These are phyloP conservation scores for Drosophila kohkoa DNA, from an alignment of 1,140 invertebrate species.

Conservation along the genomic window DNA sequence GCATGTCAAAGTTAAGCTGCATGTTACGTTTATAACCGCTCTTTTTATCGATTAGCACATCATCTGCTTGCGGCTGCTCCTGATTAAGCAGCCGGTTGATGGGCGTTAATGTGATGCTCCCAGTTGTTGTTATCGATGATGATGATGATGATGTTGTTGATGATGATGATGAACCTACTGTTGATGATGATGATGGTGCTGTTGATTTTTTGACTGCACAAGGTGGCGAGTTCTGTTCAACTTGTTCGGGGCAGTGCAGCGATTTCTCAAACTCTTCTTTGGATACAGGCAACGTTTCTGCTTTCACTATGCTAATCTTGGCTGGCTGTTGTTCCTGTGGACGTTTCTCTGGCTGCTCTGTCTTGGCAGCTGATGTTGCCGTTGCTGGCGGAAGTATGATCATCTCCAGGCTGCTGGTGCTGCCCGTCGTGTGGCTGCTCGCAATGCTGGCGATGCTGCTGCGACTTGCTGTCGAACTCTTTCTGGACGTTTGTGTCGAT, in stretches of 20 bases:
- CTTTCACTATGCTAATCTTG: slow-evolving; percentile 62
- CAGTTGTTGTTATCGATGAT: not conserved
- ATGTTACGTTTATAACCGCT: slow-evolving; percentile 44
- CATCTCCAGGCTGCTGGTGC: slow-evolving; percentile 2
- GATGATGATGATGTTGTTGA: too few relatives aligned
- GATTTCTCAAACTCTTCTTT: slow-evolving; percentile 73
- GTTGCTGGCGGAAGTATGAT: not conserved
- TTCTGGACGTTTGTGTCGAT: slow-evolving; percentile 37
- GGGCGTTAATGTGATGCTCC: slow-evolving; percentile 13
- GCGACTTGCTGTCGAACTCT: slow-evolving; percentile 40
- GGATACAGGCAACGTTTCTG: slow-evolving; percentile 52
- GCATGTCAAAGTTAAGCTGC: slow-evolving; percentile 63
- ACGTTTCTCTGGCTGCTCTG: not conserved
- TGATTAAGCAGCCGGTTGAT: slow-evolving; percentile 1
- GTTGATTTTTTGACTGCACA: not conserved
- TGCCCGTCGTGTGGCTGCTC: slow-evolving; percentile 26
- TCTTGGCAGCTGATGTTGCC: not conserved
- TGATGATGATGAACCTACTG: too few relatives aligned
- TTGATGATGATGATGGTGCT: too few relatives aligned
- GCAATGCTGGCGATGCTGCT: slow-evolving; percentile 25
- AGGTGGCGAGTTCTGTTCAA: slow-evolving; percentile 31
- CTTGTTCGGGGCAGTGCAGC: slow-evolving; percentile 61
- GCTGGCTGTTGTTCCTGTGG: not conserved
- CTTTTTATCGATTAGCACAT: not conserved
- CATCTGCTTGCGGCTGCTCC: not conserved